Conservation (phyloP, 2,113 vertebrate species). For the Prinia subflava region DNA sequence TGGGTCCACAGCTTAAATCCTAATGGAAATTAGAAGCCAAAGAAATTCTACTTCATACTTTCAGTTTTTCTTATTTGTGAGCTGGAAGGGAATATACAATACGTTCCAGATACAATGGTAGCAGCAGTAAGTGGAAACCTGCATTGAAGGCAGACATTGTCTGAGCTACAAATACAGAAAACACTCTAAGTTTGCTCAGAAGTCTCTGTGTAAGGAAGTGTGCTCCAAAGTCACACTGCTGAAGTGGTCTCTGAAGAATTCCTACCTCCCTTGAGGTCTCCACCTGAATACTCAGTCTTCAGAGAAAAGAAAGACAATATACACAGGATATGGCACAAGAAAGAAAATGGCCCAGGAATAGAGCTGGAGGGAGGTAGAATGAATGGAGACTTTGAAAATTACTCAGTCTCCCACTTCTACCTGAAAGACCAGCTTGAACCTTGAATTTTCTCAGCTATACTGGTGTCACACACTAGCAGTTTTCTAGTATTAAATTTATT, state of each 20-base stretch:
- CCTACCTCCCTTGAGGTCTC: background rate
- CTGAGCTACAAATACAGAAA: constrained; percentile 13
- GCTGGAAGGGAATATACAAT: constrained; percentile 2
- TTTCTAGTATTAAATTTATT: background rate
- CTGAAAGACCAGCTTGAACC: background rate
- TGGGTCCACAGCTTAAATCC: constrained; percentile 5
- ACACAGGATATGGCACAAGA: background rate
- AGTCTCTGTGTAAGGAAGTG: background rate
- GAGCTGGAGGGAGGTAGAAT: rapidly evolving
- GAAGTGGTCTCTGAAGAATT: constrained; percentile 8
- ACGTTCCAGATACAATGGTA: background rate
- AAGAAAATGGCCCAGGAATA: background rate
- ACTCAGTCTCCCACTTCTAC: background rate
- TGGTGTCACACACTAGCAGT: background rate
- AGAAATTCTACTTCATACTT: background rate
- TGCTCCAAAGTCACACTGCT: background rate
- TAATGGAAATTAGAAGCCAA: background rate
- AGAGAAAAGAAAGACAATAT: background rate
- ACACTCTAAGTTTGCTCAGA: background rate
- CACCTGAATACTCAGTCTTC: background rate
- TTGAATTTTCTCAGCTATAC: background rate
- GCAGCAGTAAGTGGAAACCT: background rate
- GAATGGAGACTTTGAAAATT: background rate
- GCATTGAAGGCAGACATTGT: background rate
- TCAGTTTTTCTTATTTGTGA: background rate